Evolutionary conservation across 2,888 invertebrate species (phyloP), one percentile per base, ranked within the genome.

Genomic region (Petrolisthes manimaculis): DNA sequence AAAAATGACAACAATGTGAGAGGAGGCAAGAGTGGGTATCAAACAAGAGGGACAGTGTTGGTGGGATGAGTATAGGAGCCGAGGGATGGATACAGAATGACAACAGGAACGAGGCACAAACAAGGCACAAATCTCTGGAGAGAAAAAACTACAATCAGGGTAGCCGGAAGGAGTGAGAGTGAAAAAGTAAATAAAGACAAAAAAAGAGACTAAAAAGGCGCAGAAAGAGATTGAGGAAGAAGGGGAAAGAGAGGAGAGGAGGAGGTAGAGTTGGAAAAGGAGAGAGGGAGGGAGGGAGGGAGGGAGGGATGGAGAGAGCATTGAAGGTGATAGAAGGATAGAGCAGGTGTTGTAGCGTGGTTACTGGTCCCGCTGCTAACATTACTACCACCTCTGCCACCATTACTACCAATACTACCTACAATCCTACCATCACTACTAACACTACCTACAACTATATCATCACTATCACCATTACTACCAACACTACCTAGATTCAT

Each of bases 281-380:
- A 69, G 69, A 69, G 56, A 83, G 83, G 61, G 71, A 83, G 74
- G 61, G 53, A 56, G 85, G 78, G 77, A 24, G n/a, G 69, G 71
- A 24, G 18, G n/a, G 81, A 56, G 74, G 69, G 51, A 24, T 51
- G 53, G 85, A 21, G 77, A 67, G 55, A 53, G 56, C 71, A 67
- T 78, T 71, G 75, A 77, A 61, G 61, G 78, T 61, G 77, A 75
- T 61, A 51, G 77, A 75, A 77, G 77, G 61, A 37, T 84, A 51
- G 71, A 51, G 83, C 69, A 83, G 71, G 69, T 71, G 71, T 69
- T 12, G 54, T 61, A 61, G 61, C 18, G 61, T 12, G 61, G 18
- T 9, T 12, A 61, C 12, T 18, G 55, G 55, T 55, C 51, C 80
- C 55, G 8, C 75, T 71, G 71, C 56, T 37, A 37, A 37, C 80